Evolutionary conservation across 2,888 invertebrate species (phyloP).

Genomic region (Amphimallon solstitiale): DNA sequence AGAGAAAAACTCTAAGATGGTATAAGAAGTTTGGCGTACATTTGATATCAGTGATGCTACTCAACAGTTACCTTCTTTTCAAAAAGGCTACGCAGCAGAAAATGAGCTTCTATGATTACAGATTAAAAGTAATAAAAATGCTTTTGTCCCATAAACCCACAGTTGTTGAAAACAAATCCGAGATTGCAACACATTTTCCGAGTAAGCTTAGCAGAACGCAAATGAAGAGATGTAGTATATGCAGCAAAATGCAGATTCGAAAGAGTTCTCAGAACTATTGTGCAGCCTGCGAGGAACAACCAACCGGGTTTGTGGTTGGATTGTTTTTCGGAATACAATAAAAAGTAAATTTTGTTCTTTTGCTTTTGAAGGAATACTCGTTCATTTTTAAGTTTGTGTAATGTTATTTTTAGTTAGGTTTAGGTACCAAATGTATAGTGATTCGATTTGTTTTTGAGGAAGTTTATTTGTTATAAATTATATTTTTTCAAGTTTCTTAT

Average conservation of each 20-base stretch:
- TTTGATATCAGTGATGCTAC: not conserved
- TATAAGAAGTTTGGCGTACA: constrained; percentile 1
- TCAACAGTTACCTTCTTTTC: constrained; percentile 3
- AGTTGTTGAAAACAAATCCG: not conserved
- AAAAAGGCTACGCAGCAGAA: constrained; percentile 1
- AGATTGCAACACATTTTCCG: constrained; percentile 2
- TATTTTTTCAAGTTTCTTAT: no score
- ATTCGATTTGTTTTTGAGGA: constrained; percentile 10
- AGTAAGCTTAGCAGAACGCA: constrained; percentile 10
- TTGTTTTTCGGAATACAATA: constrained; percentile 2
- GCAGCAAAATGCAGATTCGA: constrained; percentile 11
- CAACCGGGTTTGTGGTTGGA: constrained; percentile 8
- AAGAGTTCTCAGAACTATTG: not conserved
- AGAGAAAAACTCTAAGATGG: constrained; percentile 4
- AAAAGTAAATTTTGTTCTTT: constrained; percentile 5
- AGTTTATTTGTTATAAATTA: constrained; percentile 3
- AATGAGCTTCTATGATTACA: not conserved
- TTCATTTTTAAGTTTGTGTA: no score
- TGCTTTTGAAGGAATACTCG: constrained; percentile 11
- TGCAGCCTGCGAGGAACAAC: not conserved
- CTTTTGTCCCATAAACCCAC: not conserved
- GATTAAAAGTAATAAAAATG: no score
- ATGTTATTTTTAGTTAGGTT: constrained; percentile 2
- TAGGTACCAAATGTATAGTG: constrained; percentile 10
- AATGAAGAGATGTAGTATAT: constrained; percentile 5